Evolutionary conservation across 2,797 vertebrate species (phyloP), one percentile per base, ranked within the genome.

Genomic region (Sternarchorhynchus goeldii): DNA sequence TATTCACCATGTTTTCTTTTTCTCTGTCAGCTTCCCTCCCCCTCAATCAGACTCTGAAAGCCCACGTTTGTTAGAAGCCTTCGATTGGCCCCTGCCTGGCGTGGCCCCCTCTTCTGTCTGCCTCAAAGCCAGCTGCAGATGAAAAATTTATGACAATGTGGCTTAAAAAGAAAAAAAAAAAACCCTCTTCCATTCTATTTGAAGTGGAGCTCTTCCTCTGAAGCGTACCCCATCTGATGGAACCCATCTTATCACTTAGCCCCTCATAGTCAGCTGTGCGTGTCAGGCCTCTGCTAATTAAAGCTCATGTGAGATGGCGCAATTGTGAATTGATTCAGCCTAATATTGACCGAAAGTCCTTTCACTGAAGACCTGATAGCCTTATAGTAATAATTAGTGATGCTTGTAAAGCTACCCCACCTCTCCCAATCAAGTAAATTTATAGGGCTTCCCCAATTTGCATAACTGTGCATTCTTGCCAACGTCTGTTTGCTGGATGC

Each of bases 71-170:
- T 91, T 86, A 86, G 87, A 89, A 90, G 91, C 87, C 86, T 89
- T 90, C 85, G 87, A 84, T 87, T 86, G 79, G 85, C 84, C 88
- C 82, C 81, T 25, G 74, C 81, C 80, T 84, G 82, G 86, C 80
- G 60, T 87, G 90, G 87, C 89, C 89, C 87, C 83, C 75, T 78
- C 75, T 85, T 88, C 88, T 88, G 84, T 82, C 86, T 80, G 83
- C 92, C 92, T 93, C 91, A 91, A 91, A 94, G 93, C 89, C 73
- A 82, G 85, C 86, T 84, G 87, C 62, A 81, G 88, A 95, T 95
- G 91, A 95, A 95, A 94, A 91, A 94, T 94, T 89, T 90, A 95
- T 94, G 93, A 91, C 89, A 88, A 84, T 87, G 86, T 89, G 89
- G 88, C 90, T 91, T 89, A 87, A 50, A 50, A 50, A 50, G 29